A percentile compares a stretch with the other conserved stretches of the same genome.
Evolutionary conservation across 2,888 invertebrate species (phyloP).

Genomic region (Lithosia quadra): DNA sequence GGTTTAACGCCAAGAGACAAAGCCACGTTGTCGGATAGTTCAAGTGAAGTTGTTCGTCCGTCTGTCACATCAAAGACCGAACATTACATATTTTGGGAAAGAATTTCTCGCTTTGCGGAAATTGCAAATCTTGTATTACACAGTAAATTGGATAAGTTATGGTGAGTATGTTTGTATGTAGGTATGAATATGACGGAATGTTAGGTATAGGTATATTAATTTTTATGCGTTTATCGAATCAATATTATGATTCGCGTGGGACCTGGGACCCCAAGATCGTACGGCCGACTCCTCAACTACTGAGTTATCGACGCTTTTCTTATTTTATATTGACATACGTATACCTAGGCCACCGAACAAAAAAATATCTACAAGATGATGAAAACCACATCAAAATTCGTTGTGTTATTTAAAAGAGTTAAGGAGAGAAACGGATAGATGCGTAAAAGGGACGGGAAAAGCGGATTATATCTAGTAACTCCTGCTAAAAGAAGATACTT

Average conservation of each 20-base stretch:
- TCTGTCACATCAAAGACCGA: constrained; percentile 31
- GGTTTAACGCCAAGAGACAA: background rate
- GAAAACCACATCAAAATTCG: too few relatives aligned
- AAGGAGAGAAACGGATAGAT: too few relatives aligned
- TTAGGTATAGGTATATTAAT: background rate
- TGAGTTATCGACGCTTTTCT: too few relatives aligned
- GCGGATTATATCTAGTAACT: background rate
- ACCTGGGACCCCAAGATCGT: too few relatives aligned
- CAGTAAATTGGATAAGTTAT: background rate
- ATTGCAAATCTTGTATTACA: background rate
- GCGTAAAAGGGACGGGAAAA: too few relatives aligned
- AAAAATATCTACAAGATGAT: too few relatives aligned
- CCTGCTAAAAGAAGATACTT: background rate
- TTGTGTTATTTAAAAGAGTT: too few relatives aligned
- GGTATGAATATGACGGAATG: background rate
- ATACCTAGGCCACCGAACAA: too few relatives aligned
- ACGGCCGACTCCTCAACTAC: too few relatives aligned
- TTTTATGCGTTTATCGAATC: background rate
- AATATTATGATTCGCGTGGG: too few relatives aligned
- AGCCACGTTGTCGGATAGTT: constrained; percentile 13
- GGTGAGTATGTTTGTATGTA: background rate
- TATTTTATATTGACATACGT: too few relatives aligned
- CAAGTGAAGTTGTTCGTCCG: constrained; percentile 21
- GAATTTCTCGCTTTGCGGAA: constrained; percentile 18
- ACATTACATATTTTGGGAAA: constrained; percentile 20